Evolutionary conservation across 2,888 invertebrate species (phyloP).

Genomic region (Volucella bombylans): DNA sequence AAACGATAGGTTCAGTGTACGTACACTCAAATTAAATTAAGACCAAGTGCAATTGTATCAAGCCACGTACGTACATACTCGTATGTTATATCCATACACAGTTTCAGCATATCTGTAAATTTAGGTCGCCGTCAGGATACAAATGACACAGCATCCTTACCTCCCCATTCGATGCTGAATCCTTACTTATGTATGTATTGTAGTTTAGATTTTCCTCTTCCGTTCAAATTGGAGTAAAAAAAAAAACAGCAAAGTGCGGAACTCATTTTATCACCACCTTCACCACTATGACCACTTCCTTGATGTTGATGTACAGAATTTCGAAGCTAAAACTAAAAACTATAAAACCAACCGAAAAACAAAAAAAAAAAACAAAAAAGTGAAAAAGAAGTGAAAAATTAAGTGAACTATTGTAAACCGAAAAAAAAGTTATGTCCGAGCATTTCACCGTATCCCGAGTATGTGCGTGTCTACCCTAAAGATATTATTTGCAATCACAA

Average conservation of each 20-base stretch:
- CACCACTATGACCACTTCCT: constrained; percentile 4
- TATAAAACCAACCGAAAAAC: not conserved
- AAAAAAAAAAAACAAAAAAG: constrained; percentile 19
- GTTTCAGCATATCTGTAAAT: constrained; percentile 28
- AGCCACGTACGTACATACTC: too few relatives aligned
- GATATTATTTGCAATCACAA: constrained; percentile 44
- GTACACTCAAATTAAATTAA: constrained; percentile 63
- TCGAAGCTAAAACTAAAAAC: not conserved
- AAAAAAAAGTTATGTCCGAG: constrained; percentile 51
- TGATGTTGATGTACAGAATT: not conserved
- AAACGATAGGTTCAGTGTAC: constrained; percentile 15
- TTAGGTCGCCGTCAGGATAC: constrained; percentile 46
- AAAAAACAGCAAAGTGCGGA: constrained; percentile 8
- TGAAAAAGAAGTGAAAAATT: constrained; percentile 39
- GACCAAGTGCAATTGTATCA: constrained; percentile 1
- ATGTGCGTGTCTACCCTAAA: constrained; percentile 12
- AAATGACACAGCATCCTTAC: constrained; percentile 28
- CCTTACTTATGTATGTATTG: not conserved
- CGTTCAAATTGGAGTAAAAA: constrained; percentile 9
- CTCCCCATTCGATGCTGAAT: constrained; percentile 9
- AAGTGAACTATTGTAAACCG: constrained; percentile 44
- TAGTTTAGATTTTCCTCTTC: constrained; percentile 19
- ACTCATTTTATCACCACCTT: constrained; percentile 34
- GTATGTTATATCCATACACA: too few relatives aligned
- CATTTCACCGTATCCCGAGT: constrained; percentile 29